Conservation (phyloP, 1,140 invertebrate genomes). For the Papilio polyxenes region DNA sequence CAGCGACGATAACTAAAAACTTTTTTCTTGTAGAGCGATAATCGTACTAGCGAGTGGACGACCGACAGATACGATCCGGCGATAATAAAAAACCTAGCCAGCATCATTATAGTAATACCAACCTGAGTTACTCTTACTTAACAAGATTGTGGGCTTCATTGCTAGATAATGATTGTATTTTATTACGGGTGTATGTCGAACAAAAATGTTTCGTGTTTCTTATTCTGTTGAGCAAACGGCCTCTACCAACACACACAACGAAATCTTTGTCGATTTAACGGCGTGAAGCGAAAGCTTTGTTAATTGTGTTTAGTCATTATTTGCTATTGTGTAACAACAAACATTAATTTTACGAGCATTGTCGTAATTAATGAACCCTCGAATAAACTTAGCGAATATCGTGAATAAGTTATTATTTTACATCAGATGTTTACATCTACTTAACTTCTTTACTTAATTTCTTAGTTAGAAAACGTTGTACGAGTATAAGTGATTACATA, state of each 20-base stretch:
- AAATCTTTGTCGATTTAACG: conserved; percentile 37
- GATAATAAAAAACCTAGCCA: conserved; percentile 71
- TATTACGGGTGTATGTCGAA: conserved; percentile 60
- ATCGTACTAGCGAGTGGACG: conserved; percentile 56
- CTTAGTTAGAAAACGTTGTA: not conserved
- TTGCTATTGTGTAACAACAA: conserved; percentile 46
- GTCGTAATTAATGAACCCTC: conserved; percentile 42
- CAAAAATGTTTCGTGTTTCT: conserved; percentile 52
- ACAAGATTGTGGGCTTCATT: conserved; percentile 66
- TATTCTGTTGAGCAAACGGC: conserved; percentile 41
- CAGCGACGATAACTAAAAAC: conserved; percentile 72
- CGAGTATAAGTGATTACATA: not conserved
- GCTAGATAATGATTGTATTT: conserved; percentile 67
- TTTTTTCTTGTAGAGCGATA: conserved; percentile 71
- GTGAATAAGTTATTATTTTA: conserved; percentile 28
- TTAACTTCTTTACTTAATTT: not conserved
- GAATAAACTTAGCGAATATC: conserved; percentile 26
- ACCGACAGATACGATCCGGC: conserved; percentile 58
- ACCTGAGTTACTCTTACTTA: conserved; percentile 64
- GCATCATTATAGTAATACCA: conserved; percentile 71
- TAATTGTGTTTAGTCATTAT: conserved; percentile 50
- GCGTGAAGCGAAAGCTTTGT: conserved; percentile 38
- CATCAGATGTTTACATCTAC: not conserved
- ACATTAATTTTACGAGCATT: conserved; percentile 45
- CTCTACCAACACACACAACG: conserved; percentile 24